Evolutionary conservation across 2,797 vertebrate genomes (phyloP).

Genomic region (Prionace glauca): DNA sequence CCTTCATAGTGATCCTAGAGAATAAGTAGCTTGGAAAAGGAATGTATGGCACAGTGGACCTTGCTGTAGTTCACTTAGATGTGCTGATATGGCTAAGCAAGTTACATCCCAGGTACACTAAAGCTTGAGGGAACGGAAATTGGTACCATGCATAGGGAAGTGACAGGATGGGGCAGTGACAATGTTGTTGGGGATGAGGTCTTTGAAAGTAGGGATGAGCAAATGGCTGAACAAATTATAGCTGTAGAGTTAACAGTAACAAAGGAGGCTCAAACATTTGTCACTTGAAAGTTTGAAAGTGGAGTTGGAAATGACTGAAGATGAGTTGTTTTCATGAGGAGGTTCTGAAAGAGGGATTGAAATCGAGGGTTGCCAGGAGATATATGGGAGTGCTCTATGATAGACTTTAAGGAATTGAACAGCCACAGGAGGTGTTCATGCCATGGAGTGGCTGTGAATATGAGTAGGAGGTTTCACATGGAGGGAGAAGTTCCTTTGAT

Average conservation of each 20-base stretch:
- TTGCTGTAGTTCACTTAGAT: background rate
- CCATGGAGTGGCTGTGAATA: too few species aligned
- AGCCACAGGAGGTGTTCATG: background rate
- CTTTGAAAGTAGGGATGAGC: background rate
- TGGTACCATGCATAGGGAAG: background rate
- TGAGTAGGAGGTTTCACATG: background rate
- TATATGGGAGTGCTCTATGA: background rate
- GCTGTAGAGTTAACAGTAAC: background rate
- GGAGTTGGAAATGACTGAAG: background rate
- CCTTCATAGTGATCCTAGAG: background rate
- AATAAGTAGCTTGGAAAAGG: background rate
- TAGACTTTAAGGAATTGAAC: background rate
- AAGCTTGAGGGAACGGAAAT: background rate
- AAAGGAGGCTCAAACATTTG: background rate
- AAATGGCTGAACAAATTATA: background rate
- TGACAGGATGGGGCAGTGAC: background rate
- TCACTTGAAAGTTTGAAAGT: background rate
- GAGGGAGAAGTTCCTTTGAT: background rate
- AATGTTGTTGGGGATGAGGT: background rate
- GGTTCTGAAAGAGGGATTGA: background rate
- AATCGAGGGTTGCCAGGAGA: too few species aligned
- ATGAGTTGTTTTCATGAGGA: background rate
- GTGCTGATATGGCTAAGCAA: background rate
- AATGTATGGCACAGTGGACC: too few species aligned
- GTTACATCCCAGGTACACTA: background rate